Evolutionary conservation across 2,113 vertebrate species (phyloP).

Genomic region (Ciconia stormi): DNA sequence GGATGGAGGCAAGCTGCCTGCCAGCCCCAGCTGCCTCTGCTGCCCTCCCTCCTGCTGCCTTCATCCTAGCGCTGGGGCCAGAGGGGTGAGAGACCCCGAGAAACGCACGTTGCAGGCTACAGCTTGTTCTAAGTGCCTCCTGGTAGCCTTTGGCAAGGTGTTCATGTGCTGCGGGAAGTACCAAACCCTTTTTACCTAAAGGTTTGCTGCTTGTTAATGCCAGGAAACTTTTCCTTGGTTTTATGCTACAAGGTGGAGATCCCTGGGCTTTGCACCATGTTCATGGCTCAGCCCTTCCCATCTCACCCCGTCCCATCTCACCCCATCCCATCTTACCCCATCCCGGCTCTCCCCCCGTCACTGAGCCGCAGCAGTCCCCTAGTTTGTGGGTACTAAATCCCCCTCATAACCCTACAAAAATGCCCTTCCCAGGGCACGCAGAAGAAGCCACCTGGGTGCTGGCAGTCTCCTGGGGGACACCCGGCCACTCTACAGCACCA

Average conservation of each 20-base stretch:
- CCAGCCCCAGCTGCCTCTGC: accelerated
- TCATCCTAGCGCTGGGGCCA: accelerated
- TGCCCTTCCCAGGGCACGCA: background rate
- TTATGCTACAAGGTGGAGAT: background rate
- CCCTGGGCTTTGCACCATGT: background rate
- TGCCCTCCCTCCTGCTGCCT: background rate
- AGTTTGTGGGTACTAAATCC: background rate
- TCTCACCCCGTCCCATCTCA: background rate
- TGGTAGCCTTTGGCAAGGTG: background rate
- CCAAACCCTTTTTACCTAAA: background rate
- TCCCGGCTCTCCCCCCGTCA: accelerated
- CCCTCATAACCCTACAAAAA: background rate
- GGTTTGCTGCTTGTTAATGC: background rate
- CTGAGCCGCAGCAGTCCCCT: background rate
- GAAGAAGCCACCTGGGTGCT: background rate
- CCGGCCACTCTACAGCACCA: background rate
- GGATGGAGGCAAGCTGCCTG: background rate
- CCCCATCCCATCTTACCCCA: background rate
- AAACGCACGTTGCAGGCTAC: accelerated
- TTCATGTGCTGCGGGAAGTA: background rate
- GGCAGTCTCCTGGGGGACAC: background rate
- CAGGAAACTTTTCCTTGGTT: background rate
- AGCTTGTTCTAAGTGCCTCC: background rate
- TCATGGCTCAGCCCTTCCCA: background rate
- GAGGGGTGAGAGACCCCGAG: background rate